These are phyloP conservation scores for Phlogophora meticulosa DNA, from an alignment of 2,888 invertebrate species.

Conservation along the genomic window DNA sequence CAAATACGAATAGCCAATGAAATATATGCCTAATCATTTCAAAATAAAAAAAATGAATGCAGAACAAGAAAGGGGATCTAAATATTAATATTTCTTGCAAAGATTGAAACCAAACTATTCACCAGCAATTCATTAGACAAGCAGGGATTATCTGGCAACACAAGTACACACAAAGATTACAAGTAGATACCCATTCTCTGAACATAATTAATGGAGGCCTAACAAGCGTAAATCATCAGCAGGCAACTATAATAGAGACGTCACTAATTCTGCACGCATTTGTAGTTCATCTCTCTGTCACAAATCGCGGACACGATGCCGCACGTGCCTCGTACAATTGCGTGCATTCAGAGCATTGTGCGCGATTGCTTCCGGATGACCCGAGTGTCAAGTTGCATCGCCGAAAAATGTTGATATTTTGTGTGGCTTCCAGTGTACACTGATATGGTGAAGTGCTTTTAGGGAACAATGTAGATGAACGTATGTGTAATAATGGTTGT, in stretches of 20 bases:
- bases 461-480: conserved; percentile 34
- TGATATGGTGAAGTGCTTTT: conserved; percentile 58
- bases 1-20: too few relatives aligned
- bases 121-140: conserved; percentile 11
- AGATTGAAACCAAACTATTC: conserved; percentile 15
- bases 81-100: background rate
- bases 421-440: conserved; percentile 62
- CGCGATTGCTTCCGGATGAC: conserved; percentile 77
- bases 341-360: conserved; percentile 62
- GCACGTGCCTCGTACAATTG: conserved; percentile 69
- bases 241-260: conserved; percentile 56
- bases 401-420: conserved; percentile 62
- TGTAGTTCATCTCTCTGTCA: conserved; percentile 53
- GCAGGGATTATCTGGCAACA: conserved; percentile 28
- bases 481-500: conserved; percentile 23
- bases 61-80: background rate
- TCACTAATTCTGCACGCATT: conserved; percentile 65
- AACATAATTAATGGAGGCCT: conserved; percentile 62
- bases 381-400: conserved; percentile 71
- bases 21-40: too few relatives aligned
- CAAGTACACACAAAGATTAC: conserved; percentile 22
- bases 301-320: conserved; percentile 64
- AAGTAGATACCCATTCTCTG: conserved; percentile 34
- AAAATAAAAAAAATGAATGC: too few relatives aligned
- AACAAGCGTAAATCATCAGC: conserved; percentile 64